A percentile compares a stretch with the other conserved stretches of the same genome.
These are phyloP conservation scores for Corythoichthys intestinalis DNA, from an alignment of 2,113 vertebrate species.

Conservation along the genomic window DNA sequence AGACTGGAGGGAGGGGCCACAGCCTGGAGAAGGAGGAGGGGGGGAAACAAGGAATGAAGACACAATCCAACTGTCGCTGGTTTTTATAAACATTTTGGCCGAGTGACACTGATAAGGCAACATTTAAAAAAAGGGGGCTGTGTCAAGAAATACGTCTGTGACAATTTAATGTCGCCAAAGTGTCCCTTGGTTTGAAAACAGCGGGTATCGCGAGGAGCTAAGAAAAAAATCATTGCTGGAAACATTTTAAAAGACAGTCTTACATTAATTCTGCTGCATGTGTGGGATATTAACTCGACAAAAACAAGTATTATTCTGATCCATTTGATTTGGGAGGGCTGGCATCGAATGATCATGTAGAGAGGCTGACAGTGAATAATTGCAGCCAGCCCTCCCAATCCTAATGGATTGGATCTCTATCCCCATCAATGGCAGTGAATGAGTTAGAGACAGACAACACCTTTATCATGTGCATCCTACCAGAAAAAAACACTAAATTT, in stretches of 20 bases:
- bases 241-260: constrained; percentile 6
- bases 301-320: background rate
- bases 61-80: constrained; percentile 1
- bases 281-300: background rate
- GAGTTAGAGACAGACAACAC: too few species aligned
- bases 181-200: background rate
- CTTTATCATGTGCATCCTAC: too few species aligned
- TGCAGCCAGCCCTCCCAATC: too few species aligned
- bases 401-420: too few species aligned
- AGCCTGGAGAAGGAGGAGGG: constrained; percentile 69
- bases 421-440: too few species aligned
- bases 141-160: background rate
- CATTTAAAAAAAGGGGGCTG: background rate
- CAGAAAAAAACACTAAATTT: too few species aligned
- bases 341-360: too few species aligned
- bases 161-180: background rate
- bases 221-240: constrained; percentile 24
- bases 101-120: background rate
- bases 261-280: constrained; percentile 8
- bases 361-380: too few species aligned
- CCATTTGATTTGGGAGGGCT: too few species aligned
- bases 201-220: constrained; percentile 20
- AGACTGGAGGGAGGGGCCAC: constrained; percentile 84
- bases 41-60: constrained; percentile 51
- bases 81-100: background rate